Base-by-base conservation (phyloP, 2,888 invertebrate genomes). In the Onthophagus sagittarius region DNA sequence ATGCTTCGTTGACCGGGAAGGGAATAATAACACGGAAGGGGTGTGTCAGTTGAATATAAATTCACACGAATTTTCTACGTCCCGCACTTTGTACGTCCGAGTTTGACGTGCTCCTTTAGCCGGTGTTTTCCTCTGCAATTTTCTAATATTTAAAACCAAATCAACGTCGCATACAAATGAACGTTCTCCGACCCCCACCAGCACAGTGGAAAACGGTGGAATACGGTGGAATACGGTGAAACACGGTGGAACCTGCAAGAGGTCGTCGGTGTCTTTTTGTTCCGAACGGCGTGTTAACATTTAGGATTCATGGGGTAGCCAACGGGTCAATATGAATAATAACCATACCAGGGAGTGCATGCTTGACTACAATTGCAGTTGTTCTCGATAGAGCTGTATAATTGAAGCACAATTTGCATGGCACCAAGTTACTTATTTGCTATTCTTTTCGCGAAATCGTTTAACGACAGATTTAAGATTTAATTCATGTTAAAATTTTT, bases 11-110 rank as follows among this genome's bases (percentile, higher is more conserved):
- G 39, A 53, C 39, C 39, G 39, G 39, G 39, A 7, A 53, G 39
- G 39, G 79, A 79, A 79, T 79, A 80, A 78, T 79, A 79, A 80
- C 81, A 81, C 75, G 80, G 77, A 81, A 81, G 77, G 79, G 81
- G 81, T 80, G 81, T 80, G 75, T 75, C 80, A 77, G 75, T 70
- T 79, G 80, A 79, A 81, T 81, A 80, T 81, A 81, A 81, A 81
- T 81, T 78, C 80, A 79, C 78, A 77, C 80, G 78, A 78, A 79
- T 80, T 80, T 80, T 79, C 78, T 77, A 74, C 77, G 75, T 73
- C 74, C 74, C 74, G 70, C 73, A 73, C 62, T 23, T 23, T 23
- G 23, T 23, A 23, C 75, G 73, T 74, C 71, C 71, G 75, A 79
- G 69, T 73, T 74, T 67, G 73, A 71, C 75, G 73, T 75, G 75